These are phyloP conservation scores for Aurelia sp. DNA, from an alignment of 30 jellyfish, hydroid and myxozoan species.

Conservation along the genomic window DNA sequence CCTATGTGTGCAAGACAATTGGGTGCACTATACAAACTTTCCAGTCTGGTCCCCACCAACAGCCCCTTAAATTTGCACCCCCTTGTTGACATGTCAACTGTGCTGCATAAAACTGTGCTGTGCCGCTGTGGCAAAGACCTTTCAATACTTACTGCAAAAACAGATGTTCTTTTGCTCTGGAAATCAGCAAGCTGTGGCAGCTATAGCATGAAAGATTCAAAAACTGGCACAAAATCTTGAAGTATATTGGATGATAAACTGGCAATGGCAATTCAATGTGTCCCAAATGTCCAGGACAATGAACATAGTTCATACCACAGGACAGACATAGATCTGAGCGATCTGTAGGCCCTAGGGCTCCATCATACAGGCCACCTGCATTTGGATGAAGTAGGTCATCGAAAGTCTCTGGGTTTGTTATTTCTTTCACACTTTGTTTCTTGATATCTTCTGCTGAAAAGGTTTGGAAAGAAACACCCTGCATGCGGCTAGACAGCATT, in stretches of 20 bases:
- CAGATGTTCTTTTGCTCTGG: conserved; percentile 64
- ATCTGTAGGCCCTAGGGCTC: conserved; percentile 93
- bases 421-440: conserved; percentile 79
- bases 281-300: conserved; percentile 99
- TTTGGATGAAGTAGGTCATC: conserved; percentile 85
- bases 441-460: conserved; percentile 76
- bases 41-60: too few species aligned
- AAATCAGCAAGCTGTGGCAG: conserved; percentile 82
- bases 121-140: background rate
- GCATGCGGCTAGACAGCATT: conserved; percentile 51
- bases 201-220: conserved; percentile 86
- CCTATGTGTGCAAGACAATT: too few species aligned
- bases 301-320: conserved; percentile 78
- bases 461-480: conserved; percentile 56
- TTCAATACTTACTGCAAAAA: conserved; percentile 57
- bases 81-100: too few species aligned
- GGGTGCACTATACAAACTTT: too few species aligned
- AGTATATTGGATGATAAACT: conserved; percentile 95
- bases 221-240: conserved; percentile 66
- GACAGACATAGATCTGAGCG: conserved; percentile 87
- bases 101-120: too few species aligned
- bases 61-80: too few species aligned
- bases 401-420: conserved; percentile 89
- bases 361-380: conserved; percentile 89
- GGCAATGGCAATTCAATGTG: conserved; percentile 94